These are phyloP conservation scores for Coenonympha glycerion DNA, from an alignment of 2,888 invertebrate species.

Conservation along the genomic window DNA sequence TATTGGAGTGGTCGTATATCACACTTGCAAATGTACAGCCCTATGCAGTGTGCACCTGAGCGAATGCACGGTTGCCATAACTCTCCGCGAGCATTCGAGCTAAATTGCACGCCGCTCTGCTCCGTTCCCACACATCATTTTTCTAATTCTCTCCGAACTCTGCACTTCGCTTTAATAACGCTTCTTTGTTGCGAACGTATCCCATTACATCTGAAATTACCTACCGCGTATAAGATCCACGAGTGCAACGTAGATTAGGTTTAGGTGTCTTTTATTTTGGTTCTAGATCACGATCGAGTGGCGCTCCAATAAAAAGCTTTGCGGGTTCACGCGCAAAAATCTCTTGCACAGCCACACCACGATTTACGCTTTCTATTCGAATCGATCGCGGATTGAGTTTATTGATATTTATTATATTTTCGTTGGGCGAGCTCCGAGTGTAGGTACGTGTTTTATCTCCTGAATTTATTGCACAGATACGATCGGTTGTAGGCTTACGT, in stretches of 20 bases:
- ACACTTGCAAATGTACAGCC: slow-evolving; percentile 41
- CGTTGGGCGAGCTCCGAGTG: slow-evolving; percentile 37
- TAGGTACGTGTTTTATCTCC: slow-evolving; percentile 53
- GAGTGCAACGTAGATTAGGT: slow-evolving; percentile 10
- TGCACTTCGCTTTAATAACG: slow-evolving; percentile 52
- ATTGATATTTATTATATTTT: slow-evolving; percentile 48
- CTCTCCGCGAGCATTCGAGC: slow-evolving; percentile 59
- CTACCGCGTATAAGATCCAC: slow-evolving; percentile 15
- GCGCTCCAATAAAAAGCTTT: slow-evolving; percentile 16
- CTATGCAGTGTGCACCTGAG: slow-evolving; percentile 46
- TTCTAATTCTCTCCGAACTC: slow-evolving; percentile 58
- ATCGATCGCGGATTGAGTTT: slow-evolving; percentile 36
- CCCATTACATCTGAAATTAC: slow-evolving; percentile 28
- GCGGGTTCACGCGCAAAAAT: slow-evolving; percentile 21
- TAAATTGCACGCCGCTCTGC: slow-evolving; percentile 56
- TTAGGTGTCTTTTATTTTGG: slow-evolving; percentile 17
- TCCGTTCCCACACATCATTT: slow-evolving; percentile 69
- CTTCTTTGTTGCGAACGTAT: slow-evolving; percentile 35
- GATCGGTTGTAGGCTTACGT: slow-evolving; percentile 58
- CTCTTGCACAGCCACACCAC: slow-evolving; percentile 24
- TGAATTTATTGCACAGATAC: slow-evolving; percentile 70
- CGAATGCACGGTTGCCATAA: slow-evolving; percentile 60
- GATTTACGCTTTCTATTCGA: slow-evolving; percentile 36
- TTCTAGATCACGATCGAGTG: slow-evolving; percentile 18
- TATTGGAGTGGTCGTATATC: slow-evolving; percentile 19